These are phyloP conservation scores for Drosophila flavopinicola DNA, from an alignment of 2,888 invertebrate genomes.

Conservation along the genomic window DNA sequence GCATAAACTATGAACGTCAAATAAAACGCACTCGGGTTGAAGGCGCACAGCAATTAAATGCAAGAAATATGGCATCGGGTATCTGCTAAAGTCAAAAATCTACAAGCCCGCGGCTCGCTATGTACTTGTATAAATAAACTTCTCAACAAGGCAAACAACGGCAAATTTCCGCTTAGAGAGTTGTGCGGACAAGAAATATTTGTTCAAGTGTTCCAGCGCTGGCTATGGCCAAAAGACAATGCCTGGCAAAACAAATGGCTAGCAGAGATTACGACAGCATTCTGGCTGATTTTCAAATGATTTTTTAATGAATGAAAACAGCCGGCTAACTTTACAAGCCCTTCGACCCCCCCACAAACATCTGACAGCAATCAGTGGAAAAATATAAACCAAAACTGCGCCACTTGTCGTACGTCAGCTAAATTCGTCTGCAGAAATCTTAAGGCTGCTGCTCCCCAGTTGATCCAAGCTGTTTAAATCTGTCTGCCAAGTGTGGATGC, in stretches of 20 bases:
- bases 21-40: slow-evolving; percentile 65
- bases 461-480: slow-evolving; percentile 41
- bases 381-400: slow-evolving; percentile 33
- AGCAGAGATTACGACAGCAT: slow-evolving; percentile 70
- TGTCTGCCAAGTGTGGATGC: slow-evolving; percentile 32
- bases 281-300: slow-evolving; percentile 77
- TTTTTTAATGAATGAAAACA: slow-evolving; percentile 73
- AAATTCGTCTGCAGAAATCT: slow-evolving; percentile 45
- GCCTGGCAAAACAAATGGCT: slow-evolving; percentile 51
- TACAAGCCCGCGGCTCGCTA: slow-evolving; percentile 3
- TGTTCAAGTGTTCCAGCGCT: slow-evolving; percentile 42
- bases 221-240: slow-evolving; percentile 21
- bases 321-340: slow-evolving; percentile 35
- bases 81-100: slow-evolving; percentile 25
- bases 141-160: slow-evolving; percentile 10
- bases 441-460: slow-evolving; percentile 9
- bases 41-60: slow-evolving; percentile 56
- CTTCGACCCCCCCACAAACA: slow-evolving; percentile 12
- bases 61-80: slow-evolving; percentile 43
- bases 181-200: slow-evolving; percentile 55
- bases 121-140: slow-evolving; percentile 2
- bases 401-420: slow-evolving; percentile 38
- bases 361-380: slow-evolving; percentile 23
- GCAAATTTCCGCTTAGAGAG: slow-evolving; percentile 43
- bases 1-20: slow-evolving; percentile 77